phyloP scores from a whole-genome alignment of 2,888 invertebrate species.

The Andrena camellia region DNA sequence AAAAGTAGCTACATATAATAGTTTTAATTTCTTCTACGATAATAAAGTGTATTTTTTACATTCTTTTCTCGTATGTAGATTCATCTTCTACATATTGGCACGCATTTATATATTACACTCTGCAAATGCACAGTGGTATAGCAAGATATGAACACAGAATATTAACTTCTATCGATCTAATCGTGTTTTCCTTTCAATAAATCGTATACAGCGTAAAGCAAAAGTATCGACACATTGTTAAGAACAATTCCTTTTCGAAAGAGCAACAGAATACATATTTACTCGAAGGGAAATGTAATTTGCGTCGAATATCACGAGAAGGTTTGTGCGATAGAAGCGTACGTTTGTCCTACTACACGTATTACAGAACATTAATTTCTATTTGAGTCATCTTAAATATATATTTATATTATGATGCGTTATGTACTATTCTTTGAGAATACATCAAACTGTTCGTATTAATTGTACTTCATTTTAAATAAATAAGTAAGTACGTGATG shows the following conservation, averaged over 20 bases:
- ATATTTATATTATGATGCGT: slow-evolving; percentile 27
- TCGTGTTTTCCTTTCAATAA: neutral
- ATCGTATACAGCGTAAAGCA: slow-evolving; percentile 16
- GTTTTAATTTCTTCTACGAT: slow-evolving; percentile 36
- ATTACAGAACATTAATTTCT: slow-evolving; percentile 10
- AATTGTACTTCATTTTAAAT: slow-evolving; percentile 62
- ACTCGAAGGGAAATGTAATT: no score
- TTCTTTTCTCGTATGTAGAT: no score
- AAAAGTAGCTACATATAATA: neutral
- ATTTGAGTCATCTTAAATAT: slow-evolving; percentile 18
- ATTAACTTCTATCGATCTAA: slow-evolving; percentile 17
- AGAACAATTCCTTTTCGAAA: slow-evolving; percentile 14
- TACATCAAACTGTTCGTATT: slow-evolving; percentile 50
- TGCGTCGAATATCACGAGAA: neutral
- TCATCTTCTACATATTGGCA: no score
- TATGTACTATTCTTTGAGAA: slow-evolving; percentile 38
- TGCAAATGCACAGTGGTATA: slow-evolving; percentile 14
- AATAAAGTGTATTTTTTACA: slow-evolving; percentile 1
- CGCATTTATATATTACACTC: neutral
- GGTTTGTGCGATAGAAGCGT: slow-evolving; percentile 13
- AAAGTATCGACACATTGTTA: slow-evolving; percentile 12
- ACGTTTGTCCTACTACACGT: slow-evolving; percentile 1
- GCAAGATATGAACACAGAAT: slow-evolving; percentile 14
- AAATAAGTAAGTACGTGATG: slow-evolving; percentile 73
- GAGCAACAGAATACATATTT: neutral